Evolutionary conservation across 2,888 invertebrate species (phyloP).

Genomic region (Choristoneura rosaceana): DNA sequence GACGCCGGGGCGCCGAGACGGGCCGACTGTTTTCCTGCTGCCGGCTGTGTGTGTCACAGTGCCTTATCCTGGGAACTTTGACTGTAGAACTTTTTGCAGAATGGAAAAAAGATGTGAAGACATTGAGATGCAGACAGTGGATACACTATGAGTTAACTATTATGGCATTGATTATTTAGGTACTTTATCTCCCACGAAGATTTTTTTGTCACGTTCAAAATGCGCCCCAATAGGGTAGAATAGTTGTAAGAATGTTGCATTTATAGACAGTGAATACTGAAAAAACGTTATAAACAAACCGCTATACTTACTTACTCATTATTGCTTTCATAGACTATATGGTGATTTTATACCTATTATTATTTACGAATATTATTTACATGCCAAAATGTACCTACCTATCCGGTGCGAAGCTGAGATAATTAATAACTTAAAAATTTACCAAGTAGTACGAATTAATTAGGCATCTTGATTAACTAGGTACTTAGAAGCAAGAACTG

Average conservation of each 20-base stretch:
- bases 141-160: not conserved
- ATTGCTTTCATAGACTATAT: too few species aligned
- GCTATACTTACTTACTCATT: too few species aligned
- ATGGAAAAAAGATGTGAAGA: not conserved
- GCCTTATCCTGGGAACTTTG: slow-evolving; percentile 17
- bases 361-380: not conserved
- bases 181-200: not conserved
- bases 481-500: not conserved
- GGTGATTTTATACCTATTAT: too few species aligned
- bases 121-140: not conserved
- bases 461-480: too few species aligned
- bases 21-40: slow-evolving; percentile 36
- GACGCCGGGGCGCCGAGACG: slow-evolving; percentile 25
- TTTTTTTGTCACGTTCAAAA: too few species aligned
- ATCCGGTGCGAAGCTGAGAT: too few species aligned
- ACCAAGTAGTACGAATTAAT: not conserved
- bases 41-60: slow-evolving; percentile 32
- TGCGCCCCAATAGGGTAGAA: too few species aligned
- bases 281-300: too few species aligned
- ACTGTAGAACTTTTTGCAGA: slow-evolving; percentile 9
- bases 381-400: too few species aligned
- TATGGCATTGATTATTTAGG: not conserved
- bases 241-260: too few species aligned
- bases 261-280: too few species aligned
- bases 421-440: not conserved